Percentiles rank a stretch among this genome's conserved stretches.
Conservation (phyloP, 2,888 invertebrate species). For the Sisyra terminalis region DNA sequence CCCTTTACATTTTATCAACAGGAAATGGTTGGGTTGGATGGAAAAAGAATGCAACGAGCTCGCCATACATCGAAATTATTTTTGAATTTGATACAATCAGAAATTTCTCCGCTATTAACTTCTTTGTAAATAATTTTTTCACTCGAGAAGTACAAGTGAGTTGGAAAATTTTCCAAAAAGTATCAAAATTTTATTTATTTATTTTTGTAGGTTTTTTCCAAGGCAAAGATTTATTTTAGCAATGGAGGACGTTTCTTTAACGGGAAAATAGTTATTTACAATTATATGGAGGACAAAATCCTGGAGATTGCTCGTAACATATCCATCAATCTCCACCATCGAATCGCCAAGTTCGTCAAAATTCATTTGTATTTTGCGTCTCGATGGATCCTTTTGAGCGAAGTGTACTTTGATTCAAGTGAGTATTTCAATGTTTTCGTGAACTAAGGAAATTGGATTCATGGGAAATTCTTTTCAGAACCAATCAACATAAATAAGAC, state of each 20-base stretch:
- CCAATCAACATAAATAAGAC: constrained; percentile 30
- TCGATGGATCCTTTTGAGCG: constrained; percentile 56
- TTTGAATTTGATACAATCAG: constrained; percentile 54
- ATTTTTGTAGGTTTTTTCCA: constrained; percentile 41
- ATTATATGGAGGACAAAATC: constrained; percentile 39
- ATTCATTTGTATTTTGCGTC: constrained; percentile 46
- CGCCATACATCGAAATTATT: constrained; percentile 41
- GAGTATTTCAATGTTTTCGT: constrained; percentile 14
- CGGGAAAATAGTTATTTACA: constrained; percentile 34
- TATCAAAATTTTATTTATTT: no score
- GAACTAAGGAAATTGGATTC: neutral
- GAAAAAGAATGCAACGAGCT: constrained; percentile 38
- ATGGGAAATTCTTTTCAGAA: constrained; percentile 17
- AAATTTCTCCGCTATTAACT: constrained; percentile 46
- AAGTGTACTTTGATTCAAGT: constrained; percentile 45
- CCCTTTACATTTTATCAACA: no score
- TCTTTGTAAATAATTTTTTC: constrained; percentile 56
- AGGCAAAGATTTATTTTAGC: constrained; percentile 45
- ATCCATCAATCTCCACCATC: constrained; percentile 43
- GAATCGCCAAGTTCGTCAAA: constrained; percentile 42
- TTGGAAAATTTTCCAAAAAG: neutral
- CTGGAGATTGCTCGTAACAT: constrained; percentile 52
- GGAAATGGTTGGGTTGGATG: constrained; percentile 65
- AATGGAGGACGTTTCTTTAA: constrained; percentile 38
- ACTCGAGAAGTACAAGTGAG: constrained; percentile 47